Base-by-base conservation (phyloP, 2,113 vertebrate genomes). In the Chionodraco myersi region DNA sequence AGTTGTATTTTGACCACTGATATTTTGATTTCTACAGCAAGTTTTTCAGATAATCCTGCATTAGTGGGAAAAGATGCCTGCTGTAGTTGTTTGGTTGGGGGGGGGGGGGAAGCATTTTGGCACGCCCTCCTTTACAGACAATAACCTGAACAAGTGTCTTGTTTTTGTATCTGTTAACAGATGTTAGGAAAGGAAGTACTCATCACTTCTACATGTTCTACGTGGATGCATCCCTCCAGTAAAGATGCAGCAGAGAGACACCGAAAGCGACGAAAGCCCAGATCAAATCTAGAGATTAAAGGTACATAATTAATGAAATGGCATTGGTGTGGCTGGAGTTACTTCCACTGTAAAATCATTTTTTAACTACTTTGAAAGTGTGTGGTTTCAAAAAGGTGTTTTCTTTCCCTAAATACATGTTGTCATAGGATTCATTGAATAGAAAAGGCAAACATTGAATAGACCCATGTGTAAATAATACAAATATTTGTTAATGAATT, bases 161-260 rank as follows among this genome's bases (percentile, higher is more conserved):
- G 15, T 48, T 8, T 74, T 52, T 26, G 45, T n/a, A 67, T 81
- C 56, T 87, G 12, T 72, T 65, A 56, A 66, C 80, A 87, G 85
- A 75, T 60, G 52, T 65, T 73, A 16, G 5, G 6, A 67, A 71
- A 70, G 30, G 11, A 77, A 54, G 41, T 10, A 54, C 54, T 85
- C 54, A 72, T 30, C 59, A 16, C 5, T 30, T 53, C 47, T n/a
- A 21, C 16, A 0, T 52, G 21, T 63, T 47, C 18, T n/a, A 36
- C 9, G 65, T 8, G 68, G 71, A 73, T 47, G 16, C 57, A 58
- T 63, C 49, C 41, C 64, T 53, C 3, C 3, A 16, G 41, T 51
- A 23, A 64, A 62, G 54, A 87, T 85, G 74, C 67, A 14, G 58
- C 62, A 61, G 64, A 52, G 57, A 45, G 67, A 67, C 2, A 47